Evolutionary conservation across 2,113 vertebrate species (phyloP), one percentile per base, ranked within the genome.

Genomic region (Dasyprocta punctata): DNA sequence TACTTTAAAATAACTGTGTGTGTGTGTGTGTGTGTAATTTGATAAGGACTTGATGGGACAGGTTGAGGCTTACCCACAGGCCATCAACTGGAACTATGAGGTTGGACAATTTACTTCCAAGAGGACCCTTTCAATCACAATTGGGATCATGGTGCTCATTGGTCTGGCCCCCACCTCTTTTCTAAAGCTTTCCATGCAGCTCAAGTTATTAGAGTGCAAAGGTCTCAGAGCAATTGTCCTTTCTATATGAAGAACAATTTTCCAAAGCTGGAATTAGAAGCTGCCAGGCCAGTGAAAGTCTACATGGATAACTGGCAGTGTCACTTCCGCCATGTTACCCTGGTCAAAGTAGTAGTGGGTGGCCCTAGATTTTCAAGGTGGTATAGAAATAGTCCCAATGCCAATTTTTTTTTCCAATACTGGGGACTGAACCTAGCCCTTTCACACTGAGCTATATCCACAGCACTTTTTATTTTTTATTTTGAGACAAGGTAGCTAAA

Each of bases 301-400:
- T 60, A 0, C 2, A 0, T 16, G 26, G 7, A 0, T 19, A 22
- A 54, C 26, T 30, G 41, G 56, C 17, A 9, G 5, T 38, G 49
- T 67, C 17, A 20, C 36, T 65, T 54, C 52, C 7, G 28, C 5
- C 17, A 1, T 71, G 0, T 61, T 2, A 4, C 19, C 1, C 5
- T 52, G 67, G 47, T 26, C 49, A 33, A 26, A 65, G 75, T 33
- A 7, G 36, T 75, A 47, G 33, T 10, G 22, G 44, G 73, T 2
- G 13, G 24, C 41, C 24, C 12, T 2, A 7, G 49, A 16, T 81
- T 87, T 47, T 54, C 17, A 16, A 36, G 11, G 56, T 12, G 19
- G 17, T 36, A 6, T 16, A 41, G 73, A 86, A 44, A 47, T 9
- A 78, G 41, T 83, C 10, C 10, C 4, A 80, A 54, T 54, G 16